phyloP scores from a whole-genome alignment of 1,140 invertebrate species.

The Hyphantria cunea region DNA sequence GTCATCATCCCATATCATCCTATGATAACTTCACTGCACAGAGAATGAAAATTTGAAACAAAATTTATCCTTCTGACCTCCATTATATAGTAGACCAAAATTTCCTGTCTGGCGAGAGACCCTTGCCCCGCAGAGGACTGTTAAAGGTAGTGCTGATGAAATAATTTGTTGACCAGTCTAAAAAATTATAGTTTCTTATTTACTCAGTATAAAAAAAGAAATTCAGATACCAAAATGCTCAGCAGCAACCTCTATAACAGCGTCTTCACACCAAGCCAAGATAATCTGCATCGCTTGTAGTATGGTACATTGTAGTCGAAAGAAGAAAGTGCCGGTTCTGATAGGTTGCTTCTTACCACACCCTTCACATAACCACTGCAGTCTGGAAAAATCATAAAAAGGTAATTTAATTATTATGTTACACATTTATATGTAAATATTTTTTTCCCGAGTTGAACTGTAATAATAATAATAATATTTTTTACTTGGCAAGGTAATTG shows the following conservation, averaged over 20 bases:
- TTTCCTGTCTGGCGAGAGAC: no score
- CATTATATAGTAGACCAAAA: no score
- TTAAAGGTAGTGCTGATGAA: no score
- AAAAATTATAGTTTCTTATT: no score
- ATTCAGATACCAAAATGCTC: slow-evolving; percentile 61
- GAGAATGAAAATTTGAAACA: no score
- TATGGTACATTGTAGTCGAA: slow-evolving; percentile 64
- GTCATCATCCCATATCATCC: no score
- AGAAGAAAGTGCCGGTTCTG: slow-evolving; percentile 63
- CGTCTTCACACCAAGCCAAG: slow-evolving; percentile 72
- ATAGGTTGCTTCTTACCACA: slow-evolving; percentile 65
- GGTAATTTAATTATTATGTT: slow-evolving; percentile 3
- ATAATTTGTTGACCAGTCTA: no score
- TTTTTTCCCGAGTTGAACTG: not conserved
- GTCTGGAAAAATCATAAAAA: slow-evolving; percentile 45
- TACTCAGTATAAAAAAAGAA: not conserved
- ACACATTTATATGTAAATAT: not conserved
- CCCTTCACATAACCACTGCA: slow-evolving; percentile 66
- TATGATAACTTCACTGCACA: no score
- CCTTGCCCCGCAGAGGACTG: no score
- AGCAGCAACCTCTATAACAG: slow-evolving; percentile 47
- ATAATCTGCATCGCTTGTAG: slow-evolving; percentile 63
- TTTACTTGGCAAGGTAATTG: no score
- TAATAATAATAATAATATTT: not conserved
- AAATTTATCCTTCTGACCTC: no score